phyloP scores from a whole-genome alignment of 2,888 invertebrate genomes.

The Protonemura montana region DNA sequence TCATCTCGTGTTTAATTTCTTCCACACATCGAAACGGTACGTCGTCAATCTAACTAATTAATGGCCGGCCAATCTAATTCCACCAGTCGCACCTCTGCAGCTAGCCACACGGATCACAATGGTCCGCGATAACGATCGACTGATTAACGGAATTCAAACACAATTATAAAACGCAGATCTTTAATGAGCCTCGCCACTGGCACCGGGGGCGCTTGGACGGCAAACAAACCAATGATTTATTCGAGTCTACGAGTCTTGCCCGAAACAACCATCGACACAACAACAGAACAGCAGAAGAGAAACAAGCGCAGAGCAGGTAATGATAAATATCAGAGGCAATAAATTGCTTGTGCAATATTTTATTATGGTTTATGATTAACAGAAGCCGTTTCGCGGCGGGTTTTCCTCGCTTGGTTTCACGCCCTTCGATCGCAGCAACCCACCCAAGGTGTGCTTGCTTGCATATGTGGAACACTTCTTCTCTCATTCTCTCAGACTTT shows the following conservation, averaged over 20 bases:
- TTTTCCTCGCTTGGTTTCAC: neutral
- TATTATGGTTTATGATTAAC: neutral
- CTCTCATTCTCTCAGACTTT: too few relatives aligned
- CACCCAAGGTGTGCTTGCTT: neutral
- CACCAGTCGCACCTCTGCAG: neutral
- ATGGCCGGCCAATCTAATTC: neutral
- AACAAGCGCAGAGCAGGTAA: neutral
- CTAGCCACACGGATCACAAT: too few relatives aligned
- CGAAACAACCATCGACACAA: neutral
- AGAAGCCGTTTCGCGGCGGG: neutral
- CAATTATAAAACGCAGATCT: neutral
- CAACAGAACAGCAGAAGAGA: neutral
- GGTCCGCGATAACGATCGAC: neutral
- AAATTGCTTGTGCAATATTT: neutral
- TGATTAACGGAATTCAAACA: neutral
- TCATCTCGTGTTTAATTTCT: too few relatives aligned
- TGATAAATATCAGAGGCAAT: neutral
- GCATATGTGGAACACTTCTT: too few relatives aligned
- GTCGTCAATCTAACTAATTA: neutral
- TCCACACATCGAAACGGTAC: too few relatives aligned
- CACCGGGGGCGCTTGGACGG: neutral
- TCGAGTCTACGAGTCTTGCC: neutral
- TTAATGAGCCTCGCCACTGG: neutral
- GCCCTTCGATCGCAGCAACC: neutral
- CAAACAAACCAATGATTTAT: too few relatives aligned